Percentiles rank a stretch among this genome's conserved stretches.
phyloP scores from a whole-genome alignment of 1,140 invertebrate species.

The Batillaria attramentaria region DNA sequence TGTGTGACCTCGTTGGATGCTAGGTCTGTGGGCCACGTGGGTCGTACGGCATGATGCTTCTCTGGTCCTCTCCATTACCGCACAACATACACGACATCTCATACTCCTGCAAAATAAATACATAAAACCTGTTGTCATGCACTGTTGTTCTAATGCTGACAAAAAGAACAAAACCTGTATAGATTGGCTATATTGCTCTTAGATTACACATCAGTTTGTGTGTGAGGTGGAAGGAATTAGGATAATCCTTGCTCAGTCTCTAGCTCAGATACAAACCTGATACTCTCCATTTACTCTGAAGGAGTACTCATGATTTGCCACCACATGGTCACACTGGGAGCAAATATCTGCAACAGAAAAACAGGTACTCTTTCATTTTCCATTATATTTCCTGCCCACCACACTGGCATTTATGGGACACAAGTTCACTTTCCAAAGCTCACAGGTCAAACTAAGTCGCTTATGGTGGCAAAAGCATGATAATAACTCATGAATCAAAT shows the following conservation, averaged over 20 bases:
- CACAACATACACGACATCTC: constrained; percentile 54
- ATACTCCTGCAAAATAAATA: constrained; percentile 46
- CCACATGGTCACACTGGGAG: constrained; percentile 32
- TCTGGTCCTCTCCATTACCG: constrained; percentile 48
- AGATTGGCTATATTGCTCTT: neutral
- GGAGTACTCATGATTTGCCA: constrained; percentile 40
- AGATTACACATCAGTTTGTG: too few species aligned
- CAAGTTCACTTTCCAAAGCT: too few species aligned
- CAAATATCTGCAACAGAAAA: constrained; percentile 42
- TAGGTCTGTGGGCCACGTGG: constrained; percentile 43
- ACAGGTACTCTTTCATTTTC: neutral
- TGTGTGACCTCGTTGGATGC: too few species aligned
- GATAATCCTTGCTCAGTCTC: too few species aligned
- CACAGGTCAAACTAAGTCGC: too few species aligned
- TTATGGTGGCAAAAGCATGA: too few species aligned
- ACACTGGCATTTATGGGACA: too few species aligned
- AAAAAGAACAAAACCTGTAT: neutral
- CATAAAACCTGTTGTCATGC: neutral
- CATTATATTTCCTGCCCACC: too few species aligned
- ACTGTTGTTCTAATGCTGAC: neutral
- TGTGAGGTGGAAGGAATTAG: too few species aligned
- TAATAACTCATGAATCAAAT: too few species aligned
- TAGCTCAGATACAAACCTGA: too few species aligned
- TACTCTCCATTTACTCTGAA: constrained; percentile 38
- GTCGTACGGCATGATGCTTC: constrained; percentile 53